A percentile compares a stretch with the other conserved stretches of the same genome.
Conservation (phyloP, 2,797 vertebrate species). For the Naso thynnoides region DNA sequence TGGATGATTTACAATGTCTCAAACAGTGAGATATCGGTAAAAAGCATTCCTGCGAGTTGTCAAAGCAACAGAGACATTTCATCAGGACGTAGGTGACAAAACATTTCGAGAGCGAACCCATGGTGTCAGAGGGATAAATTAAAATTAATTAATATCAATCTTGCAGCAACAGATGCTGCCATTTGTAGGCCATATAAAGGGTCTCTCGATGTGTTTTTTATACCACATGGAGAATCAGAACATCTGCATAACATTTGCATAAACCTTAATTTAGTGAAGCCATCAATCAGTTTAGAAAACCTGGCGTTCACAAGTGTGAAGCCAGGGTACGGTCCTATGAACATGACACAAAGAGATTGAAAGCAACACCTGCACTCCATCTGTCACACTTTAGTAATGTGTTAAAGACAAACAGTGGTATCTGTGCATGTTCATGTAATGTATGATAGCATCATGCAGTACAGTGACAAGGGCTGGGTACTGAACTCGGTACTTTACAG, state of each 20-base stretch:
- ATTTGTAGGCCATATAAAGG: slow-evolving; percentile 18
- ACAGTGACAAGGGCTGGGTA: too few relatives aligned
- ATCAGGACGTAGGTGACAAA: slow-evolving; percentile 36
- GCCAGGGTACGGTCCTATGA: neutral
- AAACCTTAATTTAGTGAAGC: slow-evolving; percentile 30
- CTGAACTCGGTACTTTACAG: too few relatives aligned
- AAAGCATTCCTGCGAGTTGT: slow-evolving; percentile 17
- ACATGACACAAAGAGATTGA: slow-evolving; percentile 37
- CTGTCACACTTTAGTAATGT: slow-evolving; percentile 9
- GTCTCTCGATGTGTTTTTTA: neutral
- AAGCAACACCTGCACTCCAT: slow-evolving; percentile 42
- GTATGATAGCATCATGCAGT: too few relatives aligned
- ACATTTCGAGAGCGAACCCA: slow-evolving; percentile 50
- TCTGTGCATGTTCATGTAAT: neutral
- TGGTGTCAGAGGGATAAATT: slow-evolving; percentile 61
- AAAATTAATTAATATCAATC: slow-evolving; percentile 51
- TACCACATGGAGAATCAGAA: neutral
- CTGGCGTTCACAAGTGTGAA: slow-evolving; percentile 18
- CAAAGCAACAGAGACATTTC: slow-evolving; percentile 25
- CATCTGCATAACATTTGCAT: slow-evolving; percentile 37
- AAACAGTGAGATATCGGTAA: slow-evolving; percentile 23
- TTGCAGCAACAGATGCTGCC: slow-evolving; percentile 52
- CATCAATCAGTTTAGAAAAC: slow-evolving; percentile 43
- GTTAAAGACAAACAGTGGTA: slow-evolving; percentile 11
- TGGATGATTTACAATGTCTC: slow-evolving; percentile 14